A percentile compares a stretch with the other conserved stretches of the same genome.
Conservation (phyloP, 2,113 vertebrate species). For the Trogon surrucura region DNA sequence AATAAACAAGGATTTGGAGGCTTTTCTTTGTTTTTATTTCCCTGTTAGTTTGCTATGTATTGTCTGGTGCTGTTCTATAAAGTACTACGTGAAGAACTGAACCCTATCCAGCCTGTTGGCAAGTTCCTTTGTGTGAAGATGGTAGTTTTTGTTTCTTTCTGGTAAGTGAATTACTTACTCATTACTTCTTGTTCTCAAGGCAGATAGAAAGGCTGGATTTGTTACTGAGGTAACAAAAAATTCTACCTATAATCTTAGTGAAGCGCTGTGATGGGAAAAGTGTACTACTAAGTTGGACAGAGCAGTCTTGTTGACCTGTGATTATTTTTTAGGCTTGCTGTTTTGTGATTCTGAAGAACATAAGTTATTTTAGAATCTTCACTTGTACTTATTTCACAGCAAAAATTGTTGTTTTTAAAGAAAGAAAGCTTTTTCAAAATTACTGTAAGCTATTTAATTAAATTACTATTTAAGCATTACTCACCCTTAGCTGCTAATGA, state of each 20-base stretch:
- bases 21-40: not conserved
- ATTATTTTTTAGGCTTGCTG: not conserved
- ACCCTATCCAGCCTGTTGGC: conserved; percentile 93
- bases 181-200: not conserved
- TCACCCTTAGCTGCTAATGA: not conserved
- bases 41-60: conserved; percentile 95
- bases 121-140: conserved; percentile 99
- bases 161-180: conserved; percentile 77
- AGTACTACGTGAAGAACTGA: conserved; percentile 90
- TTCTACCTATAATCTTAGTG: not conserved
- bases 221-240: not conserved
- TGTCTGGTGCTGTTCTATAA: conserved; percentile 97
- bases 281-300: not conserved
- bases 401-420: not conserved
- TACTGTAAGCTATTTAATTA: not conserved
- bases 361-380: not conserved
- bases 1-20: not conserved
- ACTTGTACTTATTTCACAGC: not conserved
- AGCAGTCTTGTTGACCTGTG: not conserved
- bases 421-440: not conserved
- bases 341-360: not conserved
- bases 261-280: not conserved
- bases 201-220: not conserved
- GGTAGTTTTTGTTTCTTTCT: conserved; percentile 98
- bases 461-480: not conserved